Conservation (phyloP, 2,797 vertebrate species). For the Merluccius polli region DNA sequence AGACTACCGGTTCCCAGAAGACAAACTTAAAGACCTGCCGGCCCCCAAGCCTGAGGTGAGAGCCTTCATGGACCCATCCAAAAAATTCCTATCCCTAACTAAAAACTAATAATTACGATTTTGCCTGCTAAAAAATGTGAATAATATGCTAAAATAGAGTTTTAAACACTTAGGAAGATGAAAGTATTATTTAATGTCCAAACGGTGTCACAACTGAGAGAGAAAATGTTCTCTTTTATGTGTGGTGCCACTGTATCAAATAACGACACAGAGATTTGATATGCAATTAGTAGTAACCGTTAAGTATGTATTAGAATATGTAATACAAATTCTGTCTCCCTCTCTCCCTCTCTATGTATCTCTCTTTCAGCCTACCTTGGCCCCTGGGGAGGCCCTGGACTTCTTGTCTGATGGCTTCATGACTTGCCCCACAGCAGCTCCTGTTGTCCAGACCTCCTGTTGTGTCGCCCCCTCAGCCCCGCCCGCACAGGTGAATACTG, state of each 20-base stretch:
- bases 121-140: too few species aligned
- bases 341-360: neutral
- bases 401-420: conserved; percentile 62
- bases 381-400: conserved; percentile 56
- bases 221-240: neutral
- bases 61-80: neutral
- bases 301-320: neutral
- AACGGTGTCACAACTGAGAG: neutral
- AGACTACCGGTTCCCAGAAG: conserved; percentile 61
- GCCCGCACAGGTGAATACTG: neutral
- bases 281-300: neutral
- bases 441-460: conserved; percentile 33
- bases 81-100: neutral
- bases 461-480: neutral
- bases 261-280: neutral
- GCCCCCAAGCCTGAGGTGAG: conserved; percentile 62
- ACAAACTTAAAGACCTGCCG: conserved; percentile 52
- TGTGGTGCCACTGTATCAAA: neutral
- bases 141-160: too few species aligned
- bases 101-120: neutral
- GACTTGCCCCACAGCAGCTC: conserved; percentile 29
- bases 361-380: conserved; percentile 53
- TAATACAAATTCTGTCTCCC: neutral
- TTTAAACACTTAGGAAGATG: too few species aligned
- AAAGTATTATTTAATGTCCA: neutral